These are phyloP conservation scores for Scleropages formosus DNA, from an alignment of 2,797 vertebrate species.

Conservation along the genomic window DNA sequence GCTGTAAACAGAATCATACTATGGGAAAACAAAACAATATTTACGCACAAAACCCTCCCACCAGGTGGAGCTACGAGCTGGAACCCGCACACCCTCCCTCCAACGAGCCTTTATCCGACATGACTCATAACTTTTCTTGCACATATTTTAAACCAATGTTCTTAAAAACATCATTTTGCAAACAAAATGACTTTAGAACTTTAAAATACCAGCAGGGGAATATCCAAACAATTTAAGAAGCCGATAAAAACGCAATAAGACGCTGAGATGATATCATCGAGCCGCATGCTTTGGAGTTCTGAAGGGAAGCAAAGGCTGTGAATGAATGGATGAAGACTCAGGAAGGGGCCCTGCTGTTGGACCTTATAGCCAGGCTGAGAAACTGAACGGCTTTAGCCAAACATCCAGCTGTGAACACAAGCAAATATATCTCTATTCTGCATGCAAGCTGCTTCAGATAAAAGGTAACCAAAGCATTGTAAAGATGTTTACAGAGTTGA, in stretches of 20 bases:
- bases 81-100: conserved; percentile 18
- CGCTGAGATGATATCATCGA: background rate
- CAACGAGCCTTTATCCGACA: too few relatives aligned
- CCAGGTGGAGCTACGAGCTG: conserved; percentile 60
- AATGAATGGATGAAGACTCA: too few relatives aligned
- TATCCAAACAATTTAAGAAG: background rate
- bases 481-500: too few relatives aligned
- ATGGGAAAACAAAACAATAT: background rate
- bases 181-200: background rate
- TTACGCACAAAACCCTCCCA: conserved; percentile 43
- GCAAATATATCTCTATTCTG: too few relatives aligned
- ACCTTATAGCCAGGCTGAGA: too few relatives aligned
- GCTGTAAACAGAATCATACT: background rate
- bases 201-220: background rate
- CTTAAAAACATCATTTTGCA: background rate
- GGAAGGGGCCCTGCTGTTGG: too few relatives aligned
- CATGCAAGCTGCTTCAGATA: too few relatives aligned
- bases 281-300: background rate
- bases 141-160: background rate
- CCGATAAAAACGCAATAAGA: background rate
- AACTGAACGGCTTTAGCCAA: too few relatives aligned
- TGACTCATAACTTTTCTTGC: too few relatives aligned
- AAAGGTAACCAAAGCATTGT: too few relatives aligned
- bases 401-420: too few relatives aligned
- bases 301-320: too few relatives aligned